A percentile compares a stretch with the other conserved stretches of the same genome.
Conservation (phyloP, 1,140 invertebrate genomes). For the Drosophila orena region DNA sequence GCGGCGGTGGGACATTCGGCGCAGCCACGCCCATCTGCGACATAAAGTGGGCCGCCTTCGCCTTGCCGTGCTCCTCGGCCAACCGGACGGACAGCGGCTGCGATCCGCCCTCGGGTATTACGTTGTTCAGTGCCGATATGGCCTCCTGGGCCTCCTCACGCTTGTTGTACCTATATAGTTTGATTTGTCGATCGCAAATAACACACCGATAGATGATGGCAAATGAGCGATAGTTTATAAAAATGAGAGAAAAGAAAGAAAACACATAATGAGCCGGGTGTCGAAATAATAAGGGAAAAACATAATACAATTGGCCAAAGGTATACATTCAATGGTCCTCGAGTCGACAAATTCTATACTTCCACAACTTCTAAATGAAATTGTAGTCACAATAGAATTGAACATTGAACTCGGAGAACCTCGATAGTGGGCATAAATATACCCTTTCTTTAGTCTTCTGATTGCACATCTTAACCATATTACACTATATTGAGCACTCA, state of each 20-base stretch:
- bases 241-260: conserved; percentile 16
- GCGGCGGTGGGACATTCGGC: conserved; percentile 59
- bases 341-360: background rate
- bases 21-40: conserved; percentile 76
- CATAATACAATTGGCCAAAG: background rate
- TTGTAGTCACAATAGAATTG: background rate
- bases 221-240: conserved; percentile 17
- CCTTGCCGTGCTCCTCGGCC: conserved; percentile 96
- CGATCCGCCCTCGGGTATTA: conserved; percentile 92
- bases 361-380: too few relatives aligned
- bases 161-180: conserved; percentile 84
- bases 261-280: conserved; percentile 5
- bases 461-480: background rate
- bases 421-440: background rate
- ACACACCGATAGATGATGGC: conserved; percentile 14
- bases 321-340: background rate
- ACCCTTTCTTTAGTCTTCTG: background rate
- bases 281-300: background rate
- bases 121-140: conserved; percentile 94
- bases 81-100: conserved; percentile 93
- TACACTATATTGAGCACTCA: conserved; percentile 83
- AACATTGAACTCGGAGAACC: conserved; percentile 6
- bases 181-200: conserved; percentile 10
- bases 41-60: conserved; percentile 88
- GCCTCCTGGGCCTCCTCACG: conserved; percentile 95